Percentiles rank a stretch among this genome's conserved stretches.
phyloP scores from a whole-genome alignment of 2,888 invertebrate genomes.

The Cryptus viduatorius region DNA sequence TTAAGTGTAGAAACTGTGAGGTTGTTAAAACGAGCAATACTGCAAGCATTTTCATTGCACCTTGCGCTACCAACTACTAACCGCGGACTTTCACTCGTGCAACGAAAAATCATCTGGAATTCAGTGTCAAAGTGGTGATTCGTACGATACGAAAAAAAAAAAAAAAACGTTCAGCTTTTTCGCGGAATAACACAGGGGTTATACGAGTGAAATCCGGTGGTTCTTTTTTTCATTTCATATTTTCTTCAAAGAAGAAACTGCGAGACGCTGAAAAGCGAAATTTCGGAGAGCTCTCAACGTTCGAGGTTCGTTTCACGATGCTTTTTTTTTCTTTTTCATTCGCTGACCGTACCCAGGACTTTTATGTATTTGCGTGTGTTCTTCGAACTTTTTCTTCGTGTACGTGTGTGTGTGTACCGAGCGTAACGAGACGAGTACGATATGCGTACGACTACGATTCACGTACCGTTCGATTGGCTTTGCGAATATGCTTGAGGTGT shows the following conservation, averaged over 20 bases:
- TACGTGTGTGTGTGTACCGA: not conserved
- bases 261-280: constrained; percentile 4
- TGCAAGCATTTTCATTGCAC: constrained; percentile 15
- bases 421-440: constrained; percentile 3
- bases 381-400: not conserved
- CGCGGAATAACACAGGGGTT: not conserved
- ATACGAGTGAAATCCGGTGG: constrained; percentile 6
- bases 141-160: constrained; percentile 15
- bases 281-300: constrained; percentile 6
- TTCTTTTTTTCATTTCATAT: not conserved
- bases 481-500: not conserved
- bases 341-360: constrained; percentile 3
- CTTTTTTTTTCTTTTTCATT: constrained; percentile 11
- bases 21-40: not conserved
- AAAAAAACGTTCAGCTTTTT: not conserved
- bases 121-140: constrained; percentile 39
- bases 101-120: constrained; percentile 24
- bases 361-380: constrained; percentile 8
- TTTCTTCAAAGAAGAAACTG: not conserved
- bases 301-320: constrained; percentile 23
- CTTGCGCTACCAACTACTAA: not conserved
- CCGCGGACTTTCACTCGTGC: constrained; percentile 32
- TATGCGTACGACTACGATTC: not conserved
- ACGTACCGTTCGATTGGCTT: not conserved
- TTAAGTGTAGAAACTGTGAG: constrained; percentile 20